phyloP scores from a whole-genome alignment of 2,888 invertebrate genomes.

The Athetis lepigone region DNA sequence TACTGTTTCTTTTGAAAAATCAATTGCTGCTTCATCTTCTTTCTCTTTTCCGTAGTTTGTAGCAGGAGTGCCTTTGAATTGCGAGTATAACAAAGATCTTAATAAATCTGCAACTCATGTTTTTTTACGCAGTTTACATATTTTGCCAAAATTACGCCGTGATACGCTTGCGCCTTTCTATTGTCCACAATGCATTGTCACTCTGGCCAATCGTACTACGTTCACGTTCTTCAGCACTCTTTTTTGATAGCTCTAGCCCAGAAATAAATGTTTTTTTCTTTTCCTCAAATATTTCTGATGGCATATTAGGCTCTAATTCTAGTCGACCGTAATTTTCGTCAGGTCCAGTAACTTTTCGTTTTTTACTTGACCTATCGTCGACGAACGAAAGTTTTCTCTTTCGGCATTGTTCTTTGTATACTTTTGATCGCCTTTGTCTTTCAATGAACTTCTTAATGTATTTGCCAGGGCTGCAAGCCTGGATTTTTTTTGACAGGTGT shows the following conservation, averaged over 20 bases:
- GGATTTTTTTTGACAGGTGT: neutral
- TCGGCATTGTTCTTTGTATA: neutral
- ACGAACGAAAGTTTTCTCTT: neutral
- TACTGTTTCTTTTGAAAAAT: too few species aligned
- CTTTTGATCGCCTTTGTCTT: neutral
- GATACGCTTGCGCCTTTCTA: neutral
- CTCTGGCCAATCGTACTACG: neutral
- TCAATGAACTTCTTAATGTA: neutral
- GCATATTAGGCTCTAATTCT: neutral
- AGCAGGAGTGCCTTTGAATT: too few species aligned
- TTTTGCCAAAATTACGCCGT: too few species aligned
- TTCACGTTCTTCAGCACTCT: neutral
- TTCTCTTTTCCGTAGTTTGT: too few species aligned
- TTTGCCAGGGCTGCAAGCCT: neutral
- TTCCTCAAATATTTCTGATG: neutral
- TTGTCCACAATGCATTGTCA: neutral
- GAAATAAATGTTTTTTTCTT: constrained; percentile 1
- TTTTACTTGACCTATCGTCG: neutral
- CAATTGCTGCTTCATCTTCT: too few species aligned
- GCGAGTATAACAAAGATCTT: too few species aligned
- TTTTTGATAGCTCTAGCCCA: neutral
- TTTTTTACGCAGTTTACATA: too few species aligned
- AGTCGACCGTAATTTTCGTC: neutral
- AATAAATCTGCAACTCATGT: too few species aligned
- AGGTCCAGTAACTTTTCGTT: constrained; percentile 1